Conservation (phyloP, 2,888 invertebrate species). For the Boloria euphrosyne region DNA sequence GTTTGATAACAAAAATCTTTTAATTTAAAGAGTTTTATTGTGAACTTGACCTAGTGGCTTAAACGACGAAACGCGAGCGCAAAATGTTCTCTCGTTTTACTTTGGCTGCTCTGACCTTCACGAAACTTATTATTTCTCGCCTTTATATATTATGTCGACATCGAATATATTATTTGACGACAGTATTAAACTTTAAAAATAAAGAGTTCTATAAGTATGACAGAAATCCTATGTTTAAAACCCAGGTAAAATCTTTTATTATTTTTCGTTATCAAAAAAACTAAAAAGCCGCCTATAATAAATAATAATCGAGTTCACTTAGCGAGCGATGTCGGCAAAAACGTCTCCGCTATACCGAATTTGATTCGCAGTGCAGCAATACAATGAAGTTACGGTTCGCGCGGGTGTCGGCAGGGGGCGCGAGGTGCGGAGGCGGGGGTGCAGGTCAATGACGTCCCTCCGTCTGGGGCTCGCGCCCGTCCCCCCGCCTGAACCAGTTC, state of each 20-base stretch:
- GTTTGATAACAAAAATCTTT: not conserved
- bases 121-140: constrained; percentile 29
- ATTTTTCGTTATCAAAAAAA: constrained; percentile 20
- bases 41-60: constrained; percentile 68
- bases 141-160: constrained; percentile 47
- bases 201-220: constrained; percentile 4
- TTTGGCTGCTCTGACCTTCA: constrained; percentile 53
- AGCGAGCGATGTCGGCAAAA: constrained; percentile 48
- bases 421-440: constrained; percentile 49
- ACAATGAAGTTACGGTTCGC: constrained; percentile 75
- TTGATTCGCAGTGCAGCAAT: constrained; percentile 68
- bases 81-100: constrained; percentile 48
- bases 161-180: not conserved
- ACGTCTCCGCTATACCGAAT: constrained; percentile 63
- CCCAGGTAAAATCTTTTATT: constrained; percentile 21
- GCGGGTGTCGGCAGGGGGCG: constrained; percentile 61
- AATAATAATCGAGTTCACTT: constrained; percentile 45
- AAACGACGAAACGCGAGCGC: constrained; percentile 23
- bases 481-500: constrained; percentile 58
- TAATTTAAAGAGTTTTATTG: constrained; percentile 29
- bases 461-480: constrained; percentile 67
- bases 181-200: not conserved
- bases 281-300: constrained; percentile 43
- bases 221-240: constrained; percentile 34
- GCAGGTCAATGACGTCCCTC: constrained; percentile 79